These are phyloP conservation scores for Solen grandis DNA, from an alignment of 1,140 invertebrate genomes.

Conservation along the genomic window DNA sequence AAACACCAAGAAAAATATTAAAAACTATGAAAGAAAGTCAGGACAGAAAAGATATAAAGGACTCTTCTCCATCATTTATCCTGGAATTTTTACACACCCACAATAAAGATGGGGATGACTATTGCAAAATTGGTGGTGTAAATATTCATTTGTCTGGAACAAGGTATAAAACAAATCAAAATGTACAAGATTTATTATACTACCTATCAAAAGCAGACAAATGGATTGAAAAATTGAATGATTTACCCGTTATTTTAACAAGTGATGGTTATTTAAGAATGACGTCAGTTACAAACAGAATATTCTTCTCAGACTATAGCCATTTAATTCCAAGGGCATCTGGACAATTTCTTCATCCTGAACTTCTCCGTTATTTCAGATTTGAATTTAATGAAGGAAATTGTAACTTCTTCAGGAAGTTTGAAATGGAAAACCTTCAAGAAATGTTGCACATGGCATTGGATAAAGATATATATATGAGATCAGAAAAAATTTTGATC, in stretches of 20 bases:
- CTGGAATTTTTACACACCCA: constrained; percentile 54
- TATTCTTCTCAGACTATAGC: constrained; percentile 5
- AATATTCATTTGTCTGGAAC: constrained; percentile 6
- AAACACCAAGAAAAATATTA: constrained; percentile 24
- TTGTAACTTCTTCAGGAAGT: background rate
- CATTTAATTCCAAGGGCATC: background rate
- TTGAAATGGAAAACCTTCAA: constrained; percentile 22
- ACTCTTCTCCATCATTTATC: constrained; percentile 6
- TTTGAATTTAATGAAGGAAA: background rate
- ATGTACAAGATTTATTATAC: background rate
- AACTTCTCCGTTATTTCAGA: background rate
- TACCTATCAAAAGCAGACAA: background rate
- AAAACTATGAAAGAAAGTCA: constrained; percentile 20
- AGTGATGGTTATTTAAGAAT: constrained; percentile 20
- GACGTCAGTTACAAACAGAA: background rate
- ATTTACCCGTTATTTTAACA: constrained; percentile 29
- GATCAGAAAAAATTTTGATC: background rate
- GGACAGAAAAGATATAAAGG: constrained; percentile 1
- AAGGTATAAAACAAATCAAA: background rate
- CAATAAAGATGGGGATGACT: background rate
- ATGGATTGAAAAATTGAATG: background rate
- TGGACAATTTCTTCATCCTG: constrained; percentile 12
- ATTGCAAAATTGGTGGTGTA: constrained; percentile 32
- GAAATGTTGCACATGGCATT: background rate
- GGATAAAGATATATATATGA: background rate